phyloP scores from a whole-genome alignment of 2,888 invertebrate genomes.

The Petrolisthes cinctipes region DNA sequence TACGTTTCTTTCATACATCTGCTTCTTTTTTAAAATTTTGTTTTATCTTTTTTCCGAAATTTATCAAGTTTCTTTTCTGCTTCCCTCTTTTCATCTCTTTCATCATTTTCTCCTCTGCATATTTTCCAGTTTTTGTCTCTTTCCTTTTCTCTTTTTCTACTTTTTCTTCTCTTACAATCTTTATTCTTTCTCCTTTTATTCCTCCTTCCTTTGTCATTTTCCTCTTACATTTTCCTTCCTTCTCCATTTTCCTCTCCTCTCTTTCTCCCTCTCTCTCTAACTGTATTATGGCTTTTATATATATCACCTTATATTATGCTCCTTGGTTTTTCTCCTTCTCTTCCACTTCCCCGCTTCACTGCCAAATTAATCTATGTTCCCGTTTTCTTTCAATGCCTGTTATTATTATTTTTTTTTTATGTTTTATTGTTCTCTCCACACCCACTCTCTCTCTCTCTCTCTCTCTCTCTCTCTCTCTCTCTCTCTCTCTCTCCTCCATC shows the following conservation, averaged over 20 bases:
- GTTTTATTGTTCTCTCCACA: not conserved
- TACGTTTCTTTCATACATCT: no score
- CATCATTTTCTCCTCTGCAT: not conserved
- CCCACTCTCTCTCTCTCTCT: slow-evolving; percentile 8
- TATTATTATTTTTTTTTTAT: not conserved
- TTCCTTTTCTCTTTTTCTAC: not conserved
- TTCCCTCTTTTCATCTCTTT: not conserved
- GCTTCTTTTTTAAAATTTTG: no score
- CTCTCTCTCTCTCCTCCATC: not conserved
- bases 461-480: not conserved
- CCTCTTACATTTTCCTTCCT: slow-evolving; percentile 1
- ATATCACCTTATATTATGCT: not conserved
- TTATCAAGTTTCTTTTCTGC: not conserved
- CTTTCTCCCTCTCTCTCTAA: not conserved
- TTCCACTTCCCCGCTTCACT: not conserved
- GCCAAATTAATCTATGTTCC: not conserved
- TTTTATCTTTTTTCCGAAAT: not conserved
- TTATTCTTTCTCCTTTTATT: slow-evolving; percentile 15
- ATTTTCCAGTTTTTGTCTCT: no score
- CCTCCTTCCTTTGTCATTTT: not conserved
- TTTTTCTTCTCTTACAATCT: slow-evolving; percentile 1
- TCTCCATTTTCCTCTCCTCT: not conserved
- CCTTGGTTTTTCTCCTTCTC: not conserved
- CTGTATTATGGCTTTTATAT: no score
- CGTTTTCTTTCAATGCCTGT: no score